Evolutionary conservation across 2,888 invertebrate genomes (phyloP), one percentile per base, ranked within the genome.

Genomic region (Loripinus fragilis): DNA sequence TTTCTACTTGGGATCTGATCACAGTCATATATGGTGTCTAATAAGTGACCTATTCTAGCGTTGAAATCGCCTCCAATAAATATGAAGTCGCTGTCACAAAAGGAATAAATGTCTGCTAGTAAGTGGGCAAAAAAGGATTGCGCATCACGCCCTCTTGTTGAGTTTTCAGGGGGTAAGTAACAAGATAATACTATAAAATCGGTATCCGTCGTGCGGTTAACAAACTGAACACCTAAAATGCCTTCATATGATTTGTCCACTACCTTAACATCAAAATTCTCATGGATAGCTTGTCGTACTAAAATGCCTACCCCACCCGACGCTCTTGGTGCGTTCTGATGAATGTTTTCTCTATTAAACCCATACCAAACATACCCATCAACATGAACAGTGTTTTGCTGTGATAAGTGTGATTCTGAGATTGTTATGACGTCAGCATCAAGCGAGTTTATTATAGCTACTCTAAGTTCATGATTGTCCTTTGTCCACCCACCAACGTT

Each of bases 181-280:
- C 55, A 10, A 2, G 25, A 8, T n/a, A 55, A 23, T 2, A 55
- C 55, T 1, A 55, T 25, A 55, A 55, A 10, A 12, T 25, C 25
- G 25, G 2, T 25, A 55, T 55, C 28, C 23, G 23, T 28, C 2
- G 2, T 3, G 3, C 25, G 23, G 2, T 23, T 25, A 2, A 28
- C 7, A 28, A 55, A 28, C 7, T 17, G 2, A 2, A 28, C 5
- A 12, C 25, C 23, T 23, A 55, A 25, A n/a, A 55, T 55, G 2
- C 55, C 55, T 55, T 55, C 55, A 55, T 28, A 25, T 25, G 25
- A 42, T 67, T n/a, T 48, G 30, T 74, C 68, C 2, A 67, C 35
- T 1, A 72, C 33, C 23, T n/a, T 52, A 8, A 52, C 25, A 25
- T 52, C 52, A 52, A 28, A 52, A 52, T 23, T 5, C 23, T 55